Percentiles rank a stretch among this genome's conserved stretches.
Evolutionary conservation across 2,113 vertebrate genomes (phyloP).

Genomic region (Amblyopsis rosae): DNA sequence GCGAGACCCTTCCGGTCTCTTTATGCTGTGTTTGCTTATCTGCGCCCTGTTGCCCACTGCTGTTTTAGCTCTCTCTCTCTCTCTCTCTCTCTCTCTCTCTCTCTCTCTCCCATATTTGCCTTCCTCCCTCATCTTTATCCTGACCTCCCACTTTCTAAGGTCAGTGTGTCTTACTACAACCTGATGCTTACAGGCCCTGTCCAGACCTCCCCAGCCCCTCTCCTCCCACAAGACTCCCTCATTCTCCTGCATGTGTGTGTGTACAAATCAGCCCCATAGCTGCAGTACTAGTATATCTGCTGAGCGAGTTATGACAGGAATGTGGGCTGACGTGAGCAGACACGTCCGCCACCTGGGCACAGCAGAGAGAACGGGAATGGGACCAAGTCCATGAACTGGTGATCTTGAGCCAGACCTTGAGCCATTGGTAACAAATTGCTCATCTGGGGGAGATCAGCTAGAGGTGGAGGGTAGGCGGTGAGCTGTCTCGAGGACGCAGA

Average conservation of each 20-base stretch:
- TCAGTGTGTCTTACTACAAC: no score
- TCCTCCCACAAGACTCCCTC: no score
- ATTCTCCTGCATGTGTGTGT: neutral
- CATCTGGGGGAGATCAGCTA: no score
- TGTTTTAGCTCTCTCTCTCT: constrained; percentile 73
- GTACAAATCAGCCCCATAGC: constrained; percentile 2
- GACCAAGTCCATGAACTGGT: neutral
- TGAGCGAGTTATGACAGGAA: constrained; percentile 54
- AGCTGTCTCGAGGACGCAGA: no score
- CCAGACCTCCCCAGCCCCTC: neutral
- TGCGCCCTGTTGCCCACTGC: constrained; percentile 67
- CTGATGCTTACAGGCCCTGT: no score
- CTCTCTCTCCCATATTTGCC: constrained; percentile 3
- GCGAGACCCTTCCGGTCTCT: constrained; percentile 76
- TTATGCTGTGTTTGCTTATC: constrained; percentile 79
- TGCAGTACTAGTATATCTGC: constrained; percentile 2
- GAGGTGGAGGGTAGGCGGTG: no score
- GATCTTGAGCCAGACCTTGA: no score
- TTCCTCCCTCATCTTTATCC: neutral
- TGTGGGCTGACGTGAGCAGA: constrained; percentile 49
- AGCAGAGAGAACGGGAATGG: constrained; percentile 19
- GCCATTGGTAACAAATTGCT: no score
- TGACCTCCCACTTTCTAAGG: no score
- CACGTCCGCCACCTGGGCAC: constrained; percentile 44
- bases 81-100: constrained; percentile 27